These are phyloP conservation scores for Rhopalosiphum maidis DNA, from an alignment of 1,140 invertebrate genomes.

Conservation along the genomic window DNA sequence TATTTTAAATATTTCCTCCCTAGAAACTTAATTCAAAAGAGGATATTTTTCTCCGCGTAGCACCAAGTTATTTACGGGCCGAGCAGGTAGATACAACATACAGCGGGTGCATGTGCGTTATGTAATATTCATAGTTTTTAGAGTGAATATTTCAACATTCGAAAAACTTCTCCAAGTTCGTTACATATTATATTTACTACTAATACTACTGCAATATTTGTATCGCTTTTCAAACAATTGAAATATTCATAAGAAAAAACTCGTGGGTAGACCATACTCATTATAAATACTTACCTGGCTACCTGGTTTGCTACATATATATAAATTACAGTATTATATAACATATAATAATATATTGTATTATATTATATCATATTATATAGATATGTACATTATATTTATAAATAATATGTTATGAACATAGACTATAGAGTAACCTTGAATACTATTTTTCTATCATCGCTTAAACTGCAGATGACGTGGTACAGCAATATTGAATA, in stretches of 20 bases:
- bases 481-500: neutral
- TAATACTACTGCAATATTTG: neutral
- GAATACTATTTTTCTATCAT: neutral
- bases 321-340: neutral
- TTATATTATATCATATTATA: neutral
- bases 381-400: too few species aligned
- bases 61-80: neutral
- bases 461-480: neutral
- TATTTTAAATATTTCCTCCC: neutral
- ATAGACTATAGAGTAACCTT: neutral
- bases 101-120: neutral
- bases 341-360: neutral
- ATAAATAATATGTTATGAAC: neutral
- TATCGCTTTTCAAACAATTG: neutral
- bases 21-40: neutral
- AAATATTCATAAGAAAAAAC: neutral
- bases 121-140: neutral
- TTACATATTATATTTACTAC: neutral
- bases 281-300: neutral
- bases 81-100: neutral
- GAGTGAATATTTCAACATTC: neutral
- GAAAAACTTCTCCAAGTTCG: neutral
- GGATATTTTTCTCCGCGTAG: neutral
- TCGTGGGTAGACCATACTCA: neutral
- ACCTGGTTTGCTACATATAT: neutral